These are phyloP conservation scores for Peromyscus californicus DNA, from an alignment of 2,113 vertebrate genomes.

Conservation along the genomic window DNA sequence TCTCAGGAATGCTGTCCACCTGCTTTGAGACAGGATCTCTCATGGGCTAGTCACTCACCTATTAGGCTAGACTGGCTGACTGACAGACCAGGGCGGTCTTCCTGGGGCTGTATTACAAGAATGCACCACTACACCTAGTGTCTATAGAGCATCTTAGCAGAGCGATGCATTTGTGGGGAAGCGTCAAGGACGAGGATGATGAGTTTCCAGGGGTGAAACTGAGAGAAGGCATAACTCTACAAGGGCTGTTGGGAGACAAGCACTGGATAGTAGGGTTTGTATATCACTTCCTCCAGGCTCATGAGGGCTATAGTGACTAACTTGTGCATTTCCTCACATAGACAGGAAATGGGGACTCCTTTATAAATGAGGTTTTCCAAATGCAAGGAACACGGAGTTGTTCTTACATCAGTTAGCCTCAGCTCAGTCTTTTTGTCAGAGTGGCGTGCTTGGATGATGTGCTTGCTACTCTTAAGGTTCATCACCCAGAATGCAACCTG, in stretches of 20 bases:
- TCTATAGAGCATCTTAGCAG: not conserved
- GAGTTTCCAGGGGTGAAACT: not conserved
- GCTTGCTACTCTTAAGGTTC: not conserved
- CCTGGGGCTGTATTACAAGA: not conserved
- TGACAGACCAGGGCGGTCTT: not conserved
- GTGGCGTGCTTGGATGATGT: not conserved
- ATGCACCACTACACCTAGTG: not conserved
- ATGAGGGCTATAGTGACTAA: not conserved
- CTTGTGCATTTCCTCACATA: not conserved
- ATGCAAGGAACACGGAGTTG: not conserved
- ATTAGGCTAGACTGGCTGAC: not conserved
- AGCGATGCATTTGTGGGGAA: not conserved
- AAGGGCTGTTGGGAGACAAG: not conserved
- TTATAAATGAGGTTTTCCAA: not conserved
- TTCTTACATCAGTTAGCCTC: too few relatives aligned
- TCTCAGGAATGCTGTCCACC: not conserved
- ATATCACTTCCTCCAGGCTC: not conserved
- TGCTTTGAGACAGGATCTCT: not conserved
- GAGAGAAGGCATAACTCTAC: not conserved
- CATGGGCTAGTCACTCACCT: not conserved
- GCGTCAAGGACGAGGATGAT: not conserved
- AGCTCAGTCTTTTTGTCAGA: not conserved
- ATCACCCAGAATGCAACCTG: not conserved
- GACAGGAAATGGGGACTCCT: not conserved
- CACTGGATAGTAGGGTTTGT: not conserved